Evolutionary conservation across 2,797 vertebrate genomes (phyloP), one percentile per base, ranked within the genome.

Genomic region (Zalophus californianus): DNA sequence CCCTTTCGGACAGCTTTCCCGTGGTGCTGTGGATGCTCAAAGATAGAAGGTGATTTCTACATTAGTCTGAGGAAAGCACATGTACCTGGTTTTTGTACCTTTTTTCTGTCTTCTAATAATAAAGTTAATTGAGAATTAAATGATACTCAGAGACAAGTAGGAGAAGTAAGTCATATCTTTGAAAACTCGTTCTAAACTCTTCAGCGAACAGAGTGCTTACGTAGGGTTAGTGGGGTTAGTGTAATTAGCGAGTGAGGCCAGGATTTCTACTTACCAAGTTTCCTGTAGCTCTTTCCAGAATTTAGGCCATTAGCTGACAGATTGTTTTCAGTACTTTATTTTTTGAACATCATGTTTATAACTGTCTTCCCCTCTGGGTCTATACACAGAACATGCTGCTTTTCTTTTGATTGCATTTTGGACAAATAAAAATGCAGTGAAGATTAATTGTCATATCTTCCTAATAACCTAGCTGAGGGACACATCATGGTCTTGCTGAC

Each of bases 401-500:
- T 96, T 23, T 64, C 38, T 68, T 87, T 86, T 7, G 54, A 27
- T 41, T 95, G 1, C 75, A 12, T 90, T 97, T 96, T 85, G 75
- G 77, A 97, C 73, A 41, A 93, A 73, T 1, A 85, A 88, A 77
- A 90, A 32, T 75, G 32, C 62, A 83, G 7, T 18, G 48, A 91
- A 54, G 90, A 41, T 97, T 93, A 92, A 95, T 80, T 0, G 44
- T 48, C n/a, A 6, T 58, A 3, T 68, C 16, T 84, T 91, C 79
- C 20, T 44, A 38, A 25, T 73, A n/a, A 0, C 15, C 29, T 73
- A 38, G 32, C 66, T n/a, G 14, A 32, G 35, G 54, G n/a, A 15
- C 27, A 62, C 25, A n/a, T 21, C 44, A 16, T 38, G 78, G 8
- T 38, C 72, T 91, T n/a, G 13, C 41, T 60, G 75, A 32, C 41